These are phyloP conservation scores for Trogon surrucura DNA, from an alignment of 2,113 vertebrate species.

Conservation along the genomic window DNA sequence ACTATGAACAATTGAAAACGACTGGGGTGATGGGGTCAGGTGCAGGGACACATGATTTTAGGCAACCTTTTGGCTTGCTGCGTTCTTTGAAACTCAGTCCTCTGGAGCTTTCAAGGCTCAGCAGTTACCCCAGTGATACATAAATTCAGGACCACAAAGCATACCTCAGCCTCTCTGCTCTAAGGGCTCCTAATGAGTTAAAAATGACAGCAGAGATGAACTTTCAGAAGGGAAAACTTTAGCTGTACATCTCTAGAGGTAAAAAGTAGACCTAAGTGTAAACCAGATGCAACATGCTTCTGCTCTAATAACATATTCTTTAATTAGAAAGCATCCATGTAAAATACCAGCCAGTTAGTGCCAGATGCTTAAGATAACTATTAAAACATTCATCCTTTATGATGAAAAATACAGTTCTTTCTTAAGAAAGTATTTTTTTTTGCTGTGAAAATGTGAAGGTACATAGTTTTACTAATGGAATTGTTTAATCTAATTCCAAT, in stretches of 20 bases:
- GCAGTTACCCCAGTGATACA: background rate
- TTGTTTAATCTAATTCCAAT: background rate
- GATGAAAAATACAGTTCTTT: background rate
- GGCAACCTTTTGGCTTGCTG: constrained; percentile 48
- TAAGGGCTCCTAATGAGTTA: background rate
- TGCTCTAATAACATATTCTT: background rate
- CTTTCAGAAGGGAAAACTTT: constrained; percentile 36
- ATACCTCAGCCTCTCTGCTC: background rate
- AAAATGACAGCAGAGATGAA: constrained; percentile 14
- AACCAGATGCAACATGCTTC: background rate
- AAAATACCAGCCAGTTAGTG: background rate
- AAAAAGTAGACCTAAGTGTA: background rate
- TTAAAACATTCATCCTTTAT: background rate
- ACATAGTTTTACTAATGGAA: background rate
- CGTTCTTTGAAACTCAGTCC: constrained; percentile 38
- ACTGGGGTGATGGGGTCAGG: constrained; percentile 35
- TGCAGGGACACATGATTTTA: constrained; percentile 45
- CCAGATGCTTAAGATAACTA: background rate
- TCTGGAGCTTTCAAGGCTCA: constrained; percentile 22
- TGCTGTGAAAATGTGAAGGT: background rate
- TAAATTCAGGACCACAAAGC: background rate
- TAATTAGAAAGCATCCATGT: background rate
- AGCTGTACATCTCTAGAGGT: background rate
- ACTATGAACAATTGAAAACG: constrained; percentile 28
- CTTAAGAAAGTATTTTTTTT: background rate